A percentile compares a stretch with the other conserved stretches of the same genome.
Evolutionary conservation across 2,888 invertebrate genomes (phyloP).

Genomic region (Scaptomyza flava): DNA sequence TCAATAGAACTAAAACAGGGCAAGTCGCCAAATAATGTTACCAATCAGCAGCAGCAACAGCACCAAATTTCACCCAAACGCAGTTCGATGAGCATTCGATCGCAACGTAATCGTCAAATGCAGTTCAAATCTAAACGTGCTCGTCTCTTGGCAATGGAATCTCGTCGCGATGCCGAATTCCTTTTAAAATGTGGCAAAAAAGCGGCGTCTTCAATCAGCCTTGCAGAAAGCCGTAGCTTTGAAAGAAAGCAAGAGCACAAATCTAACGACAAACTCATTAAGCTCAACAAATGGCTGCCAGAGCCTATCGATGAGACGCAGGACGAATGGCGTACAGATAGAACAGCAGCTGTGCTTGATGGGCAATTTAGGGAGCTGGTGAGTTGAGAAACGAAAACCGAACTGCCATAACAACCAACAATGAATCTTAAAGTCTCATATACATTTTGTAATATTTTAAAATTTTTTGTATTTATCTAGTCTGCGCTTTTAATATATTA

Average conservation of each 20-base stretch:
- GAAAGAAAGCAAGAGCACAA: background rate
- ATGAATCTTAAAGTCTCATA: background rate
- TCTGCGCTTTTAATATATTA: background rate
- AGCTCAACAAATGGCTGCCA: constrained; percentile 7
- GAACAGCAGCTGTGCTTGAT: constrained; percentile 36
- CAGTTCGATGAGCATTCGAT: constrained; percentile 5
- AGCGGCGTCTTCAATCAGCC: background rate
- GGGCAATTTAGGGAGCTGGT: constrained; percentile 51
- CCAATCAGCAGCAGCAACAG: background rate
- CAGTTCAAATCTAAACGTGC: constrained; percentile 11
- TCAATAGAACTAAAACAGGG: fast-evolving
- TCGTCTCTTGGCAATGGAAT: constrained; percentile 50
- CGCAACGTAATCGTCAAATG: constrained; percentile 18
- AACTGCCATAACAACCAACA: background rate
- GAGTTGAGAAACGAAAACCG: background rate
- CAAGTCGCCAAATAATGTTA: background rate
- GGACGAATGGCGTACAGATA: constrained; percentile 40
- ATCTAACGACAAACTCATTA: background rate
- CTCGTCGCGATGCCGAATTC: constrained; percentile 53
- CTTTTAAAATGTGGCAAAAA: constrained; percentile 31
- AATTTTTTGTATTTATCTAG: background rate
- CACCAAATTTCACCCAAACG: constrained; percentile 4
- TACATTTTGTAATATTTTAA: background rate
- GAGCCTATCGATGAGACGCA: constrained; percentile 30
- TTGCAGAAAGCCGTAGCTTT: background rate